These are phyloP conservation scores for Phenganax stokvisi DNA, from an alignment of 92 coral and sea anemone genomes.

Conservation along the genomic window DNA sequence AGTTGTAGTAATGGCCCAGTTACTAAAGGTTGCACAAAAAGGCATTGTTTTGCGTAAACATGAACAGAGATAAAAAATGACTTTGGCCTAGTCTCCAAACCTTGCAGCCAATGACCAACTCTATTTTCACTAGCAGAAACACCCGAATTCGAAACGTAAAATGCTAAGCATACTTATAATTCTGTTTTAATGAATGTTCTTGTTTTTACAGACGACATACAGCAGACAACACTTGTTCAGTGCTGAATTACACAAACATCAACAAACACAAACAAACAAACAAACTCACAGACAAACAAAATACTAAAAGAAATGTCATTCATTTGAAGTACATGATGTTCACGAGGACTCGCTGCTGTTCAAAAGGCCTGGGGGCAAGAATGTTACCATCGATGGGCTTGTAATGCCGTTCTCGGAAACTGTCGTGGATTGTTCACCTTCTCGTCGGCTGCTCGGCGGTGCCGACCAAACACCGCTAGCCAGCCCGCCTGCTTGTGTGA, in stretches of 20 bases:
- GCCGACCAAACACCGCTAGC: constrained; percentile 75
- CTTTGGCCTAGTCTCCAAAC: no score
- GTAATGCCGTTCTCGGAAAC: constrained; percentile 76
- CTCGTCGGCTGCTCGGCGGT: constrained; percentile 61
- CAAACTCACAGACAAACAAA: neutral
- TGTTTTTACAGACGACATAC: constrained; percentile 22
- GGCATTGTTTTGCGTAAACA: no score
- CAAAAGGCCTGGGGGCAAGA: constrained; percentile 94
- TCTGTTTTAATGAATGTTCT: constrained; percentile 40
- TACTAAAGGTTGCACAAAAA: no score
- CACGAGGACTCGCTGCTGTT: constrained; percentile 89
- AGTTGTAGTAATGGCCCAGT: neutral
- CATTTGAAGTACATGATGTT: constrained; percentile 19
- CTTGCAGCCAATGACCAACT: no score
- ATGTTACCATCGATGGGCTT: constrained; percentile 97
- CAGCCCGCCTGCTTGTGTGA: constrained; percentile 46
- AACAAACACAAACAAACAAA: constrained; percentile 12
- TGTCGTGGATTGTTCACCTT: constrained; percentile 77
- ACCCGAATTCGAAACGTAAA: neutral
- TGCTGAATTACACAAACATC: constrained; percentile 25
- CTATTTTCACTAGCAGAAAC: neutral
- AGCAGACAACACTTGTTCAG: constrained; percentile 19
- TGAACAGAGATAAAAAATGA: no score
- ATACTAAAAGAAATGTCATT: neutral
- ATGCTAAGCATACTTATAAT: neutral